phyloP scores from a whole-genome alignment of 2,797 vertebrate species.

The Moxostoma hubbsi region DNA sequence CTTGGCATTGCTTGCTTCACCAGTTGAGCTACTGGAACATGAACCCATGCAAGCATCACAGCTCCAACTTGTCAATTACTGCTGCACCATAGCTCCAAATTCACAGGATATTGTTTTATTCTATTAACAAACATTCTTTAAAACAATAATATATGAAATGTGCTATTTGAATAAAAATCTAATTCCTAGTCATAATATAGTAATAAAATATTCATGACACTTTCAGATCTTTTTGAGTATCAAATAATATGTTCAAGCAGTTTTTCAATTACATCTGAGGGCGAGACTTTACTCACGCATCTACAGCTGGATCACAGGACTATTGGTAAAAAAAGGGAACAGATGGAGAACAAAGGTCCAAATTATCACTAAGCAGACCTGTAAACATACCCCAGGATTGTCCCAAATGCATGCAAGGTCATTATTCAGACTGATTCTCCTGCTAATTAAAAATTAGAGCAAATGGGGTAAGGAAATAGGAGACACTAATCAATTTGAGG shows the following conservation, averaged over 20 bases:
- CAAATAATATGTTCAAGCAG: neutral
- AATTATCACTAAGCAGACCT: conserved; percentile 17
- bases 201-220: no score
- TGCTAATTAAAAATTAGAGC: conserved; percentile 63
- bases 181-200: no score
- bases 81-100: neutral
- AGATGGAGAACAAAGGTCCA: neutral
- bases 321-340: neutral
- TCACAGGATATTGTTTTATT: no score
- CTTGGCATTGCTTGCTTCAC: neutral
- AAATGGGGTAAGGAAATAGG: conserved; percentile 70
- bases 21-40: neutral
- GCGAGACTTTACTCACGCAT: neutral
- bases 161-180: no score
- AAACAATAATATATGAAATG: no score
- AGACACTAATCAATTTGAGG: conserved; percentile 78
- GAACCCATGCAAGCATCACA: neutral
- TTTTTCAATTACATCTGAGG: neutral
- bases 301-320: neutral
- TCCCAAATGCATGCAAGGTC: conserved; percentile 37
- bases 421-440: conserved; percentile 49
- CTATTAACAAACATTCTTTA: neutral
- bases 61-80: neutral
- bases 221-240: no score
- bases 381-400: conserved; percentile 6